Conservation (phyloP, 1,140 invertebrate species). For the Odontomachus brunneus region DNA sequence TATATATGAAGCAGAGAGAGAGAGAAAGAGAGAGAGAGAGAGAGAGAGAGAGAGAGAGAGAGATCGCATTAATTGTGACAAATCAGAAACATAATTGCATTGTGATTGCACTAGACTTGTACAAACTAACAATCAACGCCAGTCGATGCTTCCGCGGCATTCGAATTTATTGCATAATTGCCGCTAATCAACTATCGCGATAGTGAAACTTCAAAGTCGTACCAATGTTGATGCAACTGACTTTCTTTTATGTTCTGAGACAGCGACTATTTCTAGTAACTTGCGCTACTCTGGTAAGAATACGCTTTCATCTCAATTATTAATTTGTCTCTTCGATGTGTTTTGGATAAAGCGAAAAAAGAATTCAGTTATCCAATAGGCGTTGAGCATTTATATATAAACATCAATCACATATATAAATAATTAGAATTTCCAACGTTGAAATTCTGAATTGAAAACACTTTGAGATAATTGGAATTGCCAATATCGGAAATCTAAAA, state of each 20-base stretch:
- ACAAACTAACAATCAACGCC: not conserved
- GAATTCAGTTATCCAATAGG: constrained; percentile 1
- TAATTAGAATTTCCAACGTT: not conserved
- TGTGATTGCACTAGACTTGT: not conserved
- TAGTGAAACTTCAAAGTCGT: not conserved
- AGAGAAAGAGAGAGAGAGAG: not conserved
- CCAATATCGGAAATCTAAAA: too few relatives aligned
- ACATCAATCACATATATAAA: not conserved
- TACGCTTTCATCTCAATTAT: constrained; percentile 5
- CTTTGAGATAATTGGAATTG: not conserved
- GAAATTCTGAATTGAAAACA: not conserved
- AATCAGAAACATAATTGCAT: constrained; percentile 24
- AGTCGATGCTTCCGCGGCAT: not conserved
- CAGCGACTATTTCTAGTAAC: constrained; percentile 52
- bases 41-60: not conserved
- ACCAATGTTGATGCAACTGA: not conserved
- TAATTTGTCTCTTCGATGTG: constrained; percentile 2
- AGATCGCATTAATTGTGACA: not conserved
- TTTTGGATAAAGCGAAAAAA: not conserved
- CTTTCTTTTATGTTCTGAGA: constrained; percentile 13
- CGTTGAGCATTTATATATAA: constrained; percentile 15
- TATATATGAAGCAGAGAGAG: constrained; percentile 2
- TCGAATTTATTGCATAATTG: constrained; percentile 9
- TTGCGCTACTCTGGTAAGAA: constrained; percentile 51
- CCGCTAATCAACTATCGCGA: not conserved